Conservation (phyloP, 2,888 invertebrate species). For the Blastobasis lacticolella region DNA sequence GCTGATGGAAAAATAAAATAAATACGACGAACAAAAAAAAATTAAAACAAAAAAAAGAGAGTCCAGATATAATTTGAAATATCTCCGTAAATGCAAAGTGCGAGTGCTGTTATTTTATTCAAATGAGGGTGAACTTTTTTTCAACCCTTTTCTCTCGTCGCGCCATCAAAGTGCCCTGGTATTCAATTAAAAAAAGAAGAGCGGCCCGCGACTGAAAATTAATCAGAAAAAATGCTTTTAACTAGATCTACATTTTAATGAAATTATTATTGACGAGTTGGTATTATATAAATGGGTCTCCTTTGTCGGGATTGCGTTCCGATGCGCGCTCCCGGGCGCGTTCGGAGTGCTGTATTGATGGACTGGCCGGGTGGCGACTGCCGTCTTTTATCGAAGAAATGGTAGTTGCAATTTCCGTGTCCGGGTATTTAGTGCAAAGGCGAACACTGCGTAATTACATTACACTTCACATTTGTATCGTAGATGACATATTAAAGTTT, state of each 20-base stretch:
- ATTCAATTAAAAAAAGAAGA: constrained; percentile 75
- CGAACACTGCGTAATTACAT: no score
- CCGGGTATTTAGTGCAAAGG: no score
- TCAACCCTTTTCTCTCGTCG: constrained; percentile 64
- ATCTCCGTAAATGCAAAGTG: constrained; percentile 75
- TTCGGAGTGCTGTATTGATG: no score
- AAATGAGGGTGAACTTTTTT: constrained; percentile 73
- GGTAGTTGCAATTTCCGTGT: no score
- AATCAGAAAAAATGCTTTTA: constrained; percentile 75
- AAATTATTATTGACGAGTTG: constrained; percentile 71
- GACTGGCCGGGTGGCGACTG: no score
- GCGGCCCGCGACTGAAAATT: constrained; percentile 70
- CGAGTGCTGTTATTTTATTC: constrained; percentile 75
- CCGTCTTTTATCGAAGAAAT: no score
- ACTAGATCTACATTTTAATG: constrained; percentile 75
- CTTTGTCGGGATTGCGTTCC: constrained; percentile 52
- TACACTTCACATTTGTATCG: no score
- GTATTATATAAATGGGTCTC: constrained; percentile 61
- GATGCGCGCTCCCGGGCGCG: not conserved
- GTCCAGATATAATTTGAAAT: constrained; percentile 75
- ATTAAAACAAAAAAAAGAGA: constrained; percentile 68
- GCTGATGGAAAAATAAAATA: constrained; percentile 74
- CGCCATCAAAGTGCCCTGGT: constrained; percentile 74
- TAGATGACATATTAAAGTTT: no score
- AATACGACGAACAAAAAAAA: constrained; percentile 68